Conservation (phyloP, 1,140 invertebrate genomes). For the Lineus longissimus region DNA sequence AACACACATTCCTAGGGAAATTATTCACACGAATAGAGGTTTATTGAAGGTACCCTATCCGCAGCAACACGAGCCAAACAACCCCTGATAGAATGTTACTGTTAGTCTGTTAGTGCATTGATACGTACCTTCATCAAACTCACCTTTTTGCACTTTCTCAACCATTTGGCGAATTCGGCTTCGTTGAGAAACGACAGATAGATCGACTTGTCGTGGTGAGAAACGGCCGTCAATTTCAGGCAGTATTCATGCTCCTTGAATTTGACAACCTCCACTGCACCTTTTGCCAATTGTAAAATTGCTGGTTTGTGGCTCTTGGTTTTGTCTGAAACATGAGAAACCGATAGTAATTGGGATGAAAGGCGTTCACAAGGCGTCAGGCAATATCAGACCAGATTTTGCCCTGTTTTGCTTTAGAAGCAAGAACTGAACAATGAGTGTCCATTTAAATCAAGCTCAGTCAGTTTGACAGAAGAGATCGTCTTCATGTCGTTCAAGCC, state of each 20-base stretch:
- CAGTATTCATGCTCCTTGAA: slow-evolving; percentile 44
- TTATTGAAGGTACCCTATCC: no score
- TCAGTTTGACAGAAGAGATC: no score
- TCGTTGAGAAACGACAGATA: slow-evolving; percentile 44
- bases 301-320: slow-evolving; percentile 40
- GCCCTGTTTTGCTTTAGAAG: no score
- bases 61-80: no score
- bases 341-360: neutral
- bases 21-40: no score
- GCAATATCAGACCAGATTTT: no score
- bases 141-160: slow-evolving; percentile 49
- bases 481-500: no score
- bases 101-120: neutral
- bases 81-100: no score
- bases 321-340: slow-evolving; percentile 31
- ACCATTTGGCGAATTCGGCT: slow-evolving; percentile 43
- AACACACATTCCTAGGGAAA: no score
- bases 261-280: slow-evolving; percentile 46
- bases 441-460: no score
- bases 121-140: slow-evolving; percentile 1
- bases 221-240: slow-evolving; percentile 44
- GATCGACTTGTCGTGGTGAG: slow-evolving; percentile 44
- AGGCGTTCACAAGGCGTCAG: neutral
- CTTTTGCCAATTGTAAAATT: slow-evolving; percentile 47
- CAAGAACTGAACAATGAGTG: no score